phyloP scores from a whole-genome alignment of 2,113 vertebrate species.

The Stegostoma tigrinum region DNA sequence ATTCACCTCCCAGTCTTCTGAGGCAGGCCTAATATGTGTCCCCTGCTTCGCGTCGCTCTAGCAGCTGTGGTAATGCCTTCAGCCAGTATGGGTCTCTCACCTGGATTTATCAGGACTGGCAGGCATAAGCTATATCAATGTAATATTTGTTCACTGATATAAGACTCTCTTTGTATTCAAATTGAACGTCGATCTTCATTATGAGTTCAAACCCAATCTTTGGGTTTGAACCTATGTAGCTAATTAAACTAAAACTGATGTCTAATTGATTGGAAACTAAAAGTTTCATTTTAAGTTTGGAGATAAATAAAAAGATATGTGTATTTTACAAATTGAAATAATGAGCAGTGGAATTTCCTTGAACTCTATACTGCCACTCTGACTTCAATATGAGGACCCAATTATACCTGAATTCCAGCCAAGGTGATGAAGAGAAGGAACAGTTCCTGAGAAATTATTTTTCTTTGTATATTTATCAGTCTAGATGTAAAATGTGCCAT shows the following conservation, averaged over 20 bases:
- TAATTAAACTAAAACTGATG: neutral
- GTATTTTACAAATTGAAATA: neutral
- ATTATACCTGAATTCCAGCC: neutral
- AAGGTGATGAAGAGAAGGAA: neutral
- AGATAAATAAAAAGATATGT: neutral
- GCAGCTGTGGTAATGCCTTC: neutral
- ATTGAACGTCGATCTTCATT: neutral
- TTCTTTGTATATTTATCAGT: neutral
- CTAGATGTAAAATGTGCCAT: neutral
- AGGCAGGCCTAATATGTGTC: neutral
- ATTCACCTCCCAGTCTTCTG: neutral
- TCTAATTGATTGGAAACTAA: neutral
- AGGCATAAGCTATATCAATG: neutral
- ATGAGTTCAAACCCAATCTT: neutral
- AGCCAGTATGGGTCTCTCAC: neutral
- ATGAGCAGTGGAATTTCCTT: constrained; percentile 3
- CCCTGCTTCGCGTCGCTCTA: neutral
- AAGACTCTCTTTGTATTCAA: neutral
- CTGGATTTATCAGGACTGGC: neutral
- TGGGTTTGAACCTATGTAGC: neutral
- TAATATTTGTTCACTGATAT: neutral
- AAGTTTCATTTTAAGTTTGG: neutral
- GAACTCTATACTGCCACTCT: neutral
- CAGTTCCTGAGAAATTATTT: neutral
- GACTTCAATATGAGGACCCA: neutral